Base-by-base conservation (phyloP, 2,797 vertebrate genomes). In the Pogoniulus pusillus region DNA sequence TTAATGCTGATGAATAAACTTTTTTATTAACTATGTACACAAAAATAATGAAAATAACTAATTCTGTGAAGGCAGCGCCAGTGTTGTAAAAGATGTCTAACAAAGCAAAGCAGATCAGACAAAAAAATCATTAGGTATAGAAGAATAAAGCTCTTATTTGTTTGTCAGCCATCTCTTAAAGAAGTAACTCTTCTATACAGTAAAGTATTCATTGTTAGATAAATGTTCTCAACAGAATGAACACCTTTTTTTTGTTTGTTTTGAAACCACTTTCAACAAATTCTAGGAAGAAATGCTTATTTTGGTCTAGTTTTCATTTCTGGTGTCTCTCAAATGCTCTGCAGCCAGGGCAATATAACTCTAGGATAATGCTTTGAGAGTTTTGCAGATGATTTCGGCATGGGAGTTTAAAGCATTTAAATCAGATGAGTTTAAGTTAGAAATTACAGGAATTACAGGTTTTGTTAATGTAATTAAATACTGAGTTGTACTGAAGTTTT, bases 251-350 rank as follows among this genome's bases (percentile, higher is more conserved):
- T 22, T 47, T 23, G 12, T 24, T 23, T 24, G 23, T 85, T 85
- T 82, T 92, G 91, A 95, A 94, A 92, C 83, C 87, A 86, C 85
- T 95, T 94, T 77, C 83, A 93, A 82, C 89, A 95, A 84, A 62
- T 76, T 30, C 11, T 79, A 60, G 34, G 62, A 89, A 76, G 17
- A 82, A 82, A 15, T 30, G 5, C 16, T 77, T n/a, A 4, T 80
- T 92, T 92, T 71, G 29, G 6, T 65, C 17, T 12, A 35, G 3
- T 19, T 59, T 54, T 71, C 79, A 10, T 74, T 76, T 84, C 12
- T 68, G 53, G 4, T 13, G 29, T 71, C 87, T 88, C 47, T 82
- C 39, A 82, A 82, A 32, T 75, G 19, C 20, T 63, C 23, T 82
- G 59, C 51, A 69, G 53, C 66, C 29, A 58, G 14, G 47, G 32